phyloP scores from a whole-genome alignment of 2,797 vertebrate species.

The Gymnoscopelus microlampas region DNA sequence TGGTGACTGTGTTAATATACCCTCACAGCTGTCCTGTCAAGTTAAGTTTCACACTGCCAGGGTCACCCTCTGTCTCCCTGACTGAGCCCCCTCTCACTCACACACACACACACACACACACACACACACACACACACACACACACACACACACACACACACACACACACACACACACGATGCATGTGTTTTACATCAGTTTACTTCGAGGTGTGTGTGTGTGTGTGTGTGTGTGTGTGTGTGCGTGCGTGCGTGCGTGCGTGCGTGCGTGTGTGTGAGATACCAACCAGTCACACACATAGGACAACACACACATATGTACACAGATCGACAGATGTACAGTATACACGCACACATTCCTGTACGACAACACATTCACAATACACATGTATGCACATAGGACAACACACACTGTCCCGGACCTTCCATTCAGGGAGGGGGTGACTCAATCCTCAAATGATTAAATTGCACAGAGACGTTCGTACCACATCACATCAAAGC shows the following conservation, averaged over 20 bases:
- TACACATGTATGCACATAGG: too few species aligned
- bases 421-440: too few species aligned
- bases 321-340: too few species aligned
- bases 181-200: slow-evolving; percentile 30
- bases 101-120: slow-evolving; percentile 32
- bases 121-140: slow-evolving; percentile 23
- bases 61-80: slow-evolving; percentile 41
- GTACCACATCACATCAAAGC: too few species aligned
- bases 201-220: slow-evolving; percentile 25
- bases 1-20: slow-evolving; percentile 50
- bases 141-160: slow-evolving; percentile 23
- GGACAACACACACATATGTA: too few species aligned
- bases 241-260: background rate
- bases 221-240: slow-evolving; percentile 3
- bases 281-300: too few species aligned
- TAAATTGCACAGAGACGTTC: too few species aligned
- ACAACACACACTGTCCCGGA: too few species aligned
- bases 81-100: slow-evolving; percentile 33
- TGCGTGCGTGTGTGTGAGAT: too few species aligned
- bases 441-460: too few species aligned
- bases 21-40: slow-evolving; percentile 66
- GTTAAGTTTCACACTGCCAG: slow-evolving; percentile 64
- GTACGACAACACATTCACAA: too few species aligned
- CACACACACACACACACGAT: slow-evolving; percentile 22
- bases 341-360: too few species aligned